Evolutionary conservation across 2,888 invertebrate genomes (phyloP).

Genomic region (Cheilosia impressa): DNA sequence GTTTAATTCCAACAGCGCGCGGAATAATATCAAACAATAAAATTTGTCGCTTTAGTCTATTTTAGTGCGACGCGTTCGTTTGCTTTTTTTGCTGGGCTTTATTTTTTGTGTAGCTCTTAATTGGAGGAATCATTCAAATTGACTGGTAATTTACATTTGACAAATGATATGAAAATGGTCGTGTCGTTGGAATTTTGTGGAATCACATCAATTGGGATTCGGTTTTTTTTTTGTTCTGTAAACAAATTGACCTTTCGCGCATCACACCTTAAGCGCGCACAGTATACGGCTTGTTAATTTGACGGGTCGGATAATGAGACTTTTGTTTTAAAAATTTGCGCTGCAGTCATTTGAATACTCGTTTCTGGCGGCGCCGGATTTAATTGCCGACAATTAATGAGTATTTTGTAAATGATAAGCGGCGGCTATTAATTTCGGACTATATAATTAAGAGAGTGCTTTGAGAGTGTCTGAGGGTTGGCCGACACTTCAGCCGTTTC

Average conservation of each 20-base stretch:
- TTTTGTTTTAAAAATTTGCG: slow-evolving; percentile 7
- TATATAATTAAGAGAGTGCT: slow-evolving; percentile 28
- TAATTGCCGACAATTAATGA: slow-evolving; percentile 46
- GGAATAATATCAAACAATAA: slow-evolving; percentile 44
- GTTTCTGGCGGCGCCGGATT: slow-evolving; percentile 19
- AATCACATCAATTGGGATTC: slow-evolving; percentile 13
- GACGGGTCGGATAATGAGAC: slow-evolving; percentile 3
- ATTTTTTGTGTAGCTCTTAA: slow-evolving; percentile 49
- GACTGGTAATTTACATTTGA: slow-evolving; percentile 62
- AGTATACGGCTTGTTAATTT: background rate
- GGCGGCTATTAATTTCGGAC: slow-evolving; percentile 39
- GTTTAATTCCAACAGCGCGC: slow-evolving; percentile 9
- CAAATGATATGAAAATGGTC: slow-evolving; percentile 46
- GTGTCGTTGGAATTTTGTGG: slow-evolving; percentile 13
- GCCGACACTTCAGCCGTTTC: slow-evolving; percentile 7
- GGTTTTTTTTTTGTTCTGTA: background rate
- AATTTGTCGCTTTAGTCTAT: slow-evolving; percentile 43
- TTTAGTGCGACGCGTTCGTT: slow-evolving; percentile 5
- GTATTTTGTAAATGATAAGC: slow-evolving; percentile 19
- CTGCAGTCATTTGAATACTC: slow-evolving; percentile 16
- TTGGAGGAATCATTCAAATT: slow-evolving; percentile 64
- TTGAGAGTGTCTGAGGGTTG: too few species aligned
- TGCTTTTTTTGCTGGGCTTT: slow-evolving; percentile 12
- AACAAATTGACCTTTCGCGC: slow-evolving; percentile 25
- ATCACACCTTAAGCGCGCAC: background rate